Evolutionary conservation across 2,888 invertebrate species (phyloP), one percentile per base, ranked within the genome.

Genomic region (Caenorhabditis sp.): DNA sequence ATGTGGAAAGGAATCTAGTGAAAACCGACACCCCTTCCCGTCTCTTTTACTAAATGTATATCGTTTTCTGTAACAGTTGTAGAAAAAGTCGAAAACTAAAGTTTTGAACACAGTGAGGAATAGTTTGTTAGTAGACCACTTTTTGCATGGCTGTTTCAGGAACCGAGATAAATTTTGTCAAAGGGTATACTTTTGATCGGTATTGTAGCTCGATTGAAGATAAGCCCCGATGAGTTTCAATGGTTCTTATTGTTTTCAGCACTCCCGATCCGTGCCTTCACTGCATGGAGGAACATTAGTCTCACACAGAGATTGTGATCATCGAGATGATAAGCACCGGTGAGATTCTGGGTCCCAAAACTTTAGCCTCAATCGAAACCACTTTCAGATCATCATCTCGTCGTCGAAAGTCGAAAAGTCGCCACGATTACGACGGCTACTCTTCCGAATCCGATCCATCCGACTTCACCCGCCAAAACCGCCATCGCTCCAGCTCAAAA

Each of bases 191-290:
- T n/a, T n/a, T n/a, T n/a, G n/a, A n/a, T n/a, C n/a, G n/a, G n/a
- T n/a, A n/a, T n/a, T n/a, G n/a, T n/a, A n/a, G n/a, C n/a, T n/a
- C n/a, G n/a, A n/a, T n/a, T n/a, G n/a, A n/a, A n/a, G n/a, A n/a
- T n/a, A n/a, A n/a, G n/a, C n/a, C n/a, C n/a, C n/a, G n/a, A n/a
- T n/a, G n/a, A n/a, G n/a, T n/a, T n/a, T n/a, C n/a, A n/a, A n/a
- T n/a, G n/a, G n/a, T n/a, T n/a, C n/a, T n/a, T n/a, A n/a, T 38
- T 2, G 12, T 38, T 54, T 89, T 63, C 84, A 90, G 87, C 90
- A 87, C 54, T 87, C 89, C 0, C 87, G 89, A 26, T 89, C 89
- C 5, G 87, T 89, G 12, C 90, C 90, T 8, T 90, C 90, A n/a
- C 70, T 90, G n/a, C 89, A 87, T 66, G 89, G 87, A 47, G 90